Percentiles rank a stretch among this genome's conserved stretches.
These are phyloP conservation scores for Thaleichthys pacificus DNA, from an alignment of 2,797 vertebrate genomes.

Conservation along the genomic window DNA sequence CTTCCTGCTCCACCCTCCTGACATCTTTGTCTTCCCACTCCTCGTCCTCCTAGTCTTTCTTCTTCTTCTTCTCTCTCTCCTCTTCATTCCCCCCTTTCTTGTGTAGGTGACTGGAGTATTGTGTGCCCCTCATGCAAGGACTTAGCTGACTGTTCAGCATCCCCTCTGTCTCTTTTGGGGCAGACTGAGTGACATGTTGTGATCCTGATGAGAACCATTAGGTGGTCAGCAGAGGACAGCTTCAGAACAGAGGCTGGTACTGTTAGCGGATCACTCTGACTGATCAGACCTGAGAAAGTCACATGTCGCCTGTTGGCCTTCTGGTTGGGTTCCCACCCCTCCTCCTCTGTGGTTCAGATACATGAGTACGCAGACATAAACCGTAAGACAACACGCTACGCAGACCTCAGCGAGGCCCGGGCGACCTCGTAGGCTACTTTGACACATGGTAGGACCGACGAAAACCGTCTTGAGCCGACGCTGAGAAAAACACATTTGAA, in stretches of 20 bases:
- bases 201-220: conserved; percentile 41
- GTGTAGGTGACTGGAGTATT: conserved; percentile 52
- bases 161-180: no score
- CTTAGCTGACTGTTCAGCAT: neutral
- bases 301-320: conserved; percentile 13
- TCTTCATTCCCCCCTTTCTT: neutral
- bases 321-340: conserved; percentile 2
- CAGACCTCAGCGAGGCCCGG: conserved; percentile 31
- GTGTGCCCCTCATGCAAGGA: conserved; percentile 19
- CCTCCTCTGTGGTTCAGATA: conserved; percentile 13
- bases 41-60: neutral
- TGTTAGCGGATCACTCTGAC: conserved; percentile 15
- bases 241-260: conserved; percentile 15
- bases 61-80: neutral
- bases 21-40: neutral
- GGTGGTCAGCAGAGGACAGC: conserved; percentile 12
- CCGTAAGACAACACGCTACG: conserved; percentile 43
- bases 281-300: neutral
- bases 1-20: neutral
- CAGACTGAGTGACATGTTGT: conserved; percentile 21
- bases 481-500: neutral
- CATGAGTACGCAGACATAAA: conserved; percentile 18
- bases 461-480: conserved; percentile 14
- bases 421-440: no score
- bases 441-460: conserved; percentile 4